Conservation (phyloP, 2,888 invertebrate genomes). For the Miltochrista miniata region DNA sequence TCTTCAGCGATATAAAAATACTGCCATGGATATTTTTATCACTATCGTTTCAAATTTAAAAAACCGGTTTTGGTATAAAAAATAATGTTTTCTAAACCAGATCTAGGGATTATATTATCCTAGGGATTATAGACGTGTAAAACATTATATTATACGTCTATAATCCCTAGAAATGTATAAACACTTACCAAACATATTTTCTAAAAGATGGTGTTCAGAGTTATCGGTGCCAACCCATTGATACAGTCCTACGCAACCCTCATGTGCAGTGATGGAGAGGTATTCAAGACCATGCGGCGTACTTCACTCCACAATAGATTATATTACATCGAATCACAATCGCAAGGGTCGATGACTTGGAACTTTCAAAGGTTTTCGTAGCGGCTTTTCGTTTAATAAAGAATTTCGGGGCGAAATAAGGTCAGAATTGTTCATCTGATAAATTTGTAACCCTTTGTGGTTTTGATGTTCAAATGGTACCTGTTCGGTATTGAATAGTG, state of each 20-base stretch:
- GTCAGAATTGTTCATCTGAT: not conserved
- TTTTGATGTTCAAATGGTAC: too few species aligned
- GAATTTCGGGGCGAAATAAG: conserved; percentile 1
- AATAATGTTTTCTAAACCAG: too few species aligned
- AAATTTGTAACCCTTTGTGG: too few species aligned
- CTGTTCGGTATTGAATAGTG: too few species aligned
- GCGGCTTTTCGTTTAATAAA: conserved; percentile 2
- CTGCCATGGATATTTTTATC: too few species aligned
- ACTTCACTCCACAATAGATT: conserved; percentile 13
- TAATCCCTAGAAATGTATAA: not conserved
- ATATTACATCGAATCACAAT: conserved; percentile 17
- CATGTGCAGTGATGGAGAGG: conserved; percentile 12
- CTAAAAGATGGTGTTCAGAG: conserved; percentile 3
- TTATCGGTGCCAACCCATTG: conserved; percentile 9
- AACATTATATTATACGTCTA: not conserved
- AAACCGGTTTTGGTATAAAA: too few species aligned
- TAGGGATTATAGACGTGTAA: too few species aligned
- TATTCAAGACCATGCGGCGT: conserved; percentile 16
- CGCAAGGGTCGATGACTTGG: conserved; percentile 7
- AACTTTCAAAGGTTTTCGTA: conserved; percentile 3
- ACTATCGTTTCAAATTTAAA: too few species aligned
- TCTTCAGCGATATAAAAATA: too few species aligned
- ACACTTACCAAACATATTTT: not conserved
- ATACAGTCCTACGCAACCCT: conserved; percentile 10
- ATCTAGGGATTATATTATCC: too few species aligned